phyloP scores from a whole-genome alignment of 2,113 vertebrate genomes.

The Labeo rohita region DNA sequence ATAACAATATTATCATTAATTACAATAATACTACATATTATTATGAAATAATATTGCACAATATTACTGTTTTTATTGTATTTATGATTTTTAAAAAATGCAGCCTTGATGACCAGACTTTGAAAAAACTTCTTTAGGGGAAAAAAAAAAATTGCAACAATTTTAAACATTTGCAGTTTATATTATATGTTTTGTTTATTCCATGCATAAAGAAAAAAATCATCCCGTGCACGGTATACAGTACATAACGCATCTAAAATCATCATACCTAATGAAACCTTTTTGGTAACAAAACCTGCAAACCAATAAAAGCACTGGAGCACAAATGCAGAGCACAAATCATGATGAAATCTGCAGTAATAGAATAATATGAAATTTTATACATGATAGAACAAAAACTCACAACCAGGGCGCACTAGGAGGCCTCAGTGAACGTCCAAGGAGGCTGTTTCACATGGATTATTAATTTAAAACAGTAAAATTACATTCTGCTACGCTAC shows the following conservation, averaged over 20 bases:
- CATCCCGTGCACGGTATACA: background rate
- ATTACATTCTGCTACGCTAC: background rate
- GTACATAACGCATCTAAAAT: background rate
- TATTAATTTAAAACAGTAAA: background rate
- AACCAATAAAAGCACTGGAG: too few species aligned
- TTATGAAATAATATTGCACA: background rate
- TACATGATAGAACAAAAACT: background rate
- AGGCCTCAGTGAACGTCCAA: background rate
- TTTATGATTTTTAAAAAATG: background rate
- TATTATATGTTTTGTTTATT: background rate
- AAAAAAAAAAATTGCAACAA: background rate
- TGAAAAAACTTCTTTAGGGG: too few species aligned
- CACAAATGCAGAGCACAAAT: background rate
- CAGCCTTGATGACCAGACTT: background rate
- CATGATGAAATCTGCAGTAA: slow-evolving; percentile 1
- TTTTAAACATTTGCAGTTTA: background rate
- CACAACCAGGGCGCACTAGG: background rate
- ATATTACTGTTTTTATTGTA: background rate
- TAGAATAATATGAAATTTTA: background rate
- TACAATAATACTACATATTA: too few species aligned
- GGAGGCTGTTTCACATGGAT: background rate
- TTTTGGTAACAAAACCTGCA: background rate
- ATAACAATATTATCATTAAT: too few species aligned
- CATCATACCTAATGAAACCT: background rate
- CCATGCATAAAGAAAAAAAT: background rate